Percentiles rank a stretch among this genome's conserved stretches.
Conservation (phyloP, 1,140 invertebrate species). For the Magallana gigas region DNA sequence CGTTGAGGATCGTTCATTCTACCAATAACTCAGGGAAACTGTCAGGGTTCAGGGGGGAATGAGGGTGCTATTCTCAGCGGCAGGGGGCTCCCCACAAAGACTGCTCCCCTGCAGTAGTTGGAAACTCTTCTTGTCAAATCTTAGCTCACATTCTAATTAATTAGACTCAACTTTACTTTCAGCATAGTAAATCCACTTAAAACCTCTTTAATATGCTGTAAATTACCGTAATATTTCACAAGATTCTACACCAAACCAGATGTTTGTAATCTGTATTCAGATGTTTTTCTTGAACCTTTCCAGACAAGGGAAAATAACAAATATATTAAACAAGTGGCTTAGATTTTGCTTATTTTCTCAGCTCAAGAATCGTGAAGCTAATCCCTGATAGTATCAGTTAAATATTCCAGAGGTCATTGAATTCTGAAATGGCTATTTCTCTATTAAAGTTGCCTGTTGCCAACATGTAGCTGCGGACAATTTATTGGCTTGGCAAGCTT, state of each 20-base stretch:
- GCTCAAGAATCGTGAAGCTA: not conserved
- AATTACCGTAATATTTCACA: slow-evolving; percentile 25
- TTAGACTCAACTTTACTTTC: slow-evolving; percentile 30
- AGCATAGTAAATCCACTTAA: slow-evolving; percentile 27
- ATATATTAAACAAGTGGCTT: slow-evolving; percentile 3
- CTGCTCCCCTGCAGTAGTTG: not conserved
- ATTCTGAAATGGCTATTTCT: not conserved
- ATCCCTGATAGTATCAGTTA: not conserved
- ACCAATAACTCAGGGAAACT: slow-evolving; percentile 8
- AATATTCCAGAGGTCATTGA: slow-evolving; percentile 26
- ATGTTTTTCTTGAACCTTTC: not conserved
- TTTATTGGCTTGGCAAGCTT: slow-evolving; percentile 16
- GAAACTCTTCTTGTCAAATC: slow-evolving; percentile 20
- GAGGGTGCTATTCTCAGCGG: not conserved
- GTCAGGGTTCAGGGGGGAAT: slow-evolving; percentile 22
- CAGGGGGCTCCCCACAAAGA: not conserved
- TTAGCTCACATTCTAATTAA: slow-evolving; percentile 16
- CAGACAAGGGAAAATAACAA: not conserved
- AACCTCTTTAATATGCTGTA: slow-evolving; percentile 25
- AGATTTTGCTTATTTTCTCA: slow-evolving; percentile 15
- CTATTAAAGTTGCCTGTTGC: not conserved
- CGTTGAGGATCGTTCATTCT: slow-evolving; percentile 17
- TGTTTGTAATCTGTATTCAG: slow-evolving; percentile 28
- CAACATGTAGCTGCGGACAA: slow-evolving; percentile 1
- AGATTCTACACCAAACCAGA: slow-evolving; percentile 32